phyloP scores from a whole-genome alignment of 2,797 vertebrate species.

The Lindbergichthys nudifrons region DNA sequence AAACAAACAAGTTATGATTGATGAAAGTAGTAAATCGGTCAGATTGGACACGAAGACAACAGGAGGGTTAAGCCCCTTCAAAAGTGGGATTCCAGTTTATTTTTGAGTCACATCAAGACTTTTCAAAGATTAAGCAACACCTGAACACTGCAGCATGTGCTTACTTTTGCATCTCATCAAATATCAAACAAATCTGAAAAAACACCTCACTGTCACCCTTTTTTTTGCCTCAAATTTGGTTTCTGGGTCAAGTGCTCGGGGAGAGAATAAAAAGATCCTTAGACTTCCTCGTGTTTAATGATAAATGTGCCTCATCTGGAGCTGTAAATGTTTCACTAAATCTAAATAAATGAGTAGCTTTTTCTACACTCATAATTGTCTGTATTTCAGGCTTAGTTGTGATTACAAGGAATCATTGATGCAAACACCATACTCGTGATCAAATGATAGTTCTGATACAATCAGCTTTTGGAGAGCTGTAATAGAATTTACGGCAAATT shows the following conservation, averaged over 20 bases:
- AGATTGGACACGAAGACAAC: no score
- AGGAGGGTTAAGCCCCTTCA: conserved; percentile 12
- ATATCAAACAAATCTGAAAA: conserved; percentile 47
- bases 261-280: conserved; percentile 21
- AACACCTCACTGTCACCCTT: conserved; percentile 17
- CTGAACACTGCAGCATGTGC: conserved; percentile 17
- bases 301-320: conserved; percentile 72
- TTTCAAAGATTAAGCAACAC: conserved; percentile 33
- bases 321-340: conserved; percentile 74
- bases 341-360: conserved; percentile 73
- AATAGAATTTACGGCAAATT: conserved; percentile 19
- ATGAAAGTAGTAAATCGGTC: no score
- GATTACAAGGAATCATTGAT: conserved; percentile 57
- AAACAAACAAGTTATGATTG: no score
- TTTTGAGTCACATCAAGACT: conserved; percentile 18
- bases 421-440: conserved; percentile 17
- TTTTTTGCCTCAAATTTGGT: conserved; percentile 36
- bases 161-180: conserved; percentile 42
- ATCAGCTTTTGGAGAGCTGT: conserved; percentile 22
- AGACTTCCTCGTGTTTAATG: conserved; percentile 61
- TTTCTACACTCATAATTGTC: conserved; percentile 28
- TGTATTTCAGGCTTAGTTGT: conserved; percentile 37
- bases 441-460: conserved; percentile 2
- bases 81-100: conserved; percentile 10
- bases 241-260: conserved; percentile 66